Percentiles rank a stretch among this genome's conserved stretches.
Evolutionary conservation across 2,797 vertebrate species (phyloP).

Genomic region (Pseudocheirus occidentalis): DNA sequence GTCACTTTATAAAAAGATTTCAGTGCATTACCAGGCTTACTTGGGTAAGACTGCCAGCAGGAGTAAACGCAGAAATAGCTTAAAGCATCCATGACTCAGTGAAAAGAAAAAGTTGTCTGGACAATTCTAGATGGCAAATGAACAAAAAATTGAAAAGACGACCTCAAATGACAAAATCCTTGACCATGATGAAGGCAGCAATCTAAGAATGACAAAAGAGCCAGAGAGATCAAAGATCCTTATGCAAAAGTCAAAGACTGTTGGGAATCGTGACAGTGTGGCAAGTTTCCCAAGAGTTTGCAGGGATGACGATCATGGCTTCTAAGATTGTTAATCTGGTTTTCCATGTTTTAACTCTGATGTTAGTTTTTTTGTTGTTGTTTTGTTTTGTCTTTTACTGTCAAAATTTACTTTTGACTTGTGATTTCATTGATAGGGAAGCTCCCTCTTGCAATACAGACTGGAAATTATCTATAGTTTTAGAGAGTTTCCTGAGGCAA

Average conservation of each 20-base stretch:
- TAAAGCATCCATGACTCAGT: not conserved
- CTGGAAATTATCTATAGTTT: not conserved
- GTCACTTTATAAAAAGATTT: not conserved
- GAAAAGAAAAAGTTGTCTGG: not conserved
- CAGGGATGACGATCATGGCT: not conserved
- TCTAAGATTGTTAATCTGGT: not conserved
- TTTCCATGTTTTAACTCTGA: slow-evolving; percentile 7
- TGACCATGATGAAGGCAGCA: not conserved
- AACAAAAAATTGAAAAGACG: not conserved
- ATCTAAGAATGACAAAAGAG: not conserved
- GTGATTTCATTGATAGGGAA: not conserved
- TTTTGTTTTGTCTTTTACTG: no score
- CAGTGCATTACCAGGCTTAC: not conserved
- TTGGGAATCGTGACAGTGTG: not conserved
- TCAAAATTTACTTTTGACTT: no score
- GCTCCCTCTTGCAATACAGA: not conserved
- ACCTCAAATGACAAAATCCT: not conserved
- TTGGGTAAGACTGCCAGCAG: not conserved
- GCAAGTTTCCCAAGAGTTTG: not conserved
- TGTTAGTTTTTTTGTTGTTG: not conserved
- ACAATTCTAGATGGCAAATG: not conserved
- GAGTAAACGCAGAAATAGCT: not conserved
- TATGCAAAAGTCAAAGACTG: not conserved
- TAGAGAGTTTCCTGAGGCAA: not conserved
- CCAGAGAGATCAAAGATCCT: not conserved